Percentiles rank a stretch among this genome's conserved stretches.
These are phyloP conservation scores for Carassius auratus DNA, from an alignment of 2,113 vertebrate genomes.

Conservation along the genomic window DNA sequence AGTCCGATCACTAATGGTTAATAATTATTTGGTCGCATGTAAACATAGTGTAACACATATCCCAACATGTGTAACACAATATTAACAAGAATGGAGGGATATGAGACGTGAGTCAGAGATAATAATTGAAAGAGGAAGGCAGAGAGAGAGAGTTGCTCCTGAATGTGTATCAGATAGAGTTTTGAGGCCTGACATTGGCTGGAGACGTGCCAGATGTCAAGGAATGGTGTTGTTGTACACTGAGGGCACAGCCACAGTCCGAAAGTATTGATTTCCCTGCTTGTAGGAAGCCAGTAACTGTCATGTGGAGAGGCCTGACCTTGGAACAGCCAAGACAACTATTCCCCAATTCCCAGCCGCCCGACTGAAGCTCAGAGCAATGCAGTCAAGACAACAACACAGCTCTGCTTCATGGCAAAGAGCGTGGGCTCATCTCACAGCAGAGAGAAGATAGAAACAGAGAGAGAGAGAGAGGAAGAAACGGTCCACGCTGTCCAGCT, in stretches of 20 bases:
- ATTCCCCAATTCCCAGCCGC: conserved; percentile 85
- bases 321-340: conserved; percentile 91
- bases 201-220: conserved; percentile 94
- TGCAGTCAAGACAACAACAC: conserved; percentile 70
- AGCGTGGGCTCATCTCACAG: conserved; percentile 32
- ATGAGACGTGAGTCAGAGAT: background rate
- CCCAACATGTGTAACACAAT: background rate
- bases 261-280: conserved; percentile 99
- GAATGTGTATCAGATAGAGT: conserved; percentile 87
- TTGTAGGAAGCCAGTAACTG: conserved; percentile 97
- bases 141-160: conserved; percentile 68
- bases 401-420: conserved; percentile 47
- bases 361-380: conserved; percentile 83
- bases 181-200: conserved; percentile 84
- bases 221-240: conserved; percentile 96
- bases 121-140: conserved; percentile 50
- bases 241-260: conserved; percentile 97
- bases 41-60: no score
- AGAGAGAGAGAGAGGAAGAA: conserved; percentile 66
- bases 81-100: background rate
- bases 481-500: conserved; percentile 57
- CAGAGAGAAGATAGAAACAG: conserved; percentile 76
- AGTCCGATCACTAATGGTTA: no score
- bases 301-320: conserved; percentile 95
- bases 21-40: no score